Evolutionary conservation across 1,140 invertebrate genomes (phyloP).

Genomic region (Drosophila pandora): DNA sequence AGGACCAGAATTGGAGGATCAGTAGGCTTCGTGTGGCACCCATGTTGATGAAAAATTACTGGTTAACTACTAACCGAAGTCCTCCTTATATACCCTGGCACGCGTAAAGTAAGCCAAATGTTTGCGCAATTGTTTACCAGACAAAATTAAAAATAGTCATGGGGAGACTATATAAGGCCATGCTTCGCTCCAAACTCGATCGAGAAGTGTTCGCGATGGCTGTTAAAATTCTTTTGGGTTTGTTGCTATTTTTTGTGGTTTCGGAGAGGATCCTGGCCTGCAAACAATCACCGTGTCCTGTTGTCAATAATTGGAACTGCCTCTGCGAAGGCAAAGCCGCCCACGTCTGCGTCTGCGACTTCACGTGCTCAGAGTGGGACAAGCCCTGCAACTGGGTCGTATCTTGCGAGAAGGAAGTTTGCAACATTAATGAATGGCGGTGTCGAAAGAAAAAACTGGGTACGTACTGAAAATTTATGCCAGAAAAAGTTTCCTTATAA

Average conservation of each 20-base stretch:
- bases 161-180: constrained; percentile 22
- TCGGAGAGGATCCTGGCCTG: background rate
- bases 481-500: background rate
- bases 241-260: constrained; percentile 11
- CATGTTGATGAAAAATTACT: constrained; percentile 17
- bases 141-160: constrained; percentile 24
- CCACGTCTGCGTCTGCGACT: constrained; percentile 38
- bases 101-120: background rate
- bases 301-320: background rate
- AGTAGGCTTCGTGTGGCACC: constrained; percentile 11
- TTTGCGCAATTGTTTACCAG: constrained; percentile 28
- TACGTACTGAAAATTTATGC: background rate
- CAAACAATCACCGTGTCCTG: constrained; percentile 4
- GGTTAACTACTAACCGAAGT: background rate
- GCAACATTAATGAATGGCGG: constrained; percentile 7
- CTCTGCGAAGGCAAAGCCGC: constrained; percentile 1
- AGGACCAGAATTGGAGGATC: constrained; percentile 7
- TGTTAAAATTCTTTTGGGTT: constrained; percentile 26
- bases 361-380: constrained; percentile 47
- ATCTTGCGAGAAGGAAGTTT: constrained; percentile 14
- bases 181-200: background rate
- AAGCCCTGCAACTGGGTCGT: constrained; percentile 46
- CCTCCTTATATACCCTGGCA: constrained; percentile 29
- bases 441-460: constrained; percentile 13
- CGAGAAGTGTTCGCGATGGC: constrained; percentile 16